Conservation (phyloP, 2,113 vertebrate genomes). For the Onychostruthus taczanowskii region DNA sequence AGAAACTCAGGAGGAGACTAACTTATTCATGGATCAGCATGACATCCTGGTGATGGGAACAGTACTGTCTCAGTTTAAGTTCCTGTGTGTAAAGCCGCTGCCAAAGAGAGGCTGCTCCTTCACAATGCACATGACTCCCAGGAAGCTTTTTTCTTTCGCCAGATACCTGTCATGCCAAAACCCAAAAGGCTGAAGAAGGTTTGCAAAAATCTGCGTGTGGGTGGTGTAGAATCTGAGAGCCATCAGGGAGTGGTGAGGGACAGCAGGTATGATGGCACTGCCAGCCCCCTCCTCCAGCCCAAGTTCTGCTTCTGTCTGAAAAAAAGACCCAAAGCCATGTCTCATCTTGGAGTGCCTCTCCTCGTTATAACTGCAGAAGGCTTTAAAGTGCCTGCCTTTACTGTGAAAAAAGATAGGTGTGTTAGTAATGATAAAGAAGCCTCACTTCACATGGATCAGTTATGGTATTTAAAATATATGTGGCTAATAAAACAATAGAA, state of each 20-base stretch:
- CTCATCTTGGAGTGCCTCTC: neutral
- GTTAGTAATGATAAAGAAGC: neutral
- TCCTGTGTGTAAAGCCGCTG: neutral
- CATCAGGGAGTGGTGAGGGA: fast-evolving
- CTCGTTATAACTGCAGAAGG: neutral
- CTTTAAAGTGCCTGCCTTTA: neutral
- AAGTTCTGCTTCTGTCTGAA: neutral
- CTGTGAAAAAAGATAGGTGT: neutral
- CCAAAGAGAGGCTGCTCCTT: neutral
- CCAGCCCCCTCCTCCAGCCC: fast-evolving
- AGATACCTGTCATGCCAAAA: neutral
- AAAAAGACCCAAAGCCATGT: fast-evolving
- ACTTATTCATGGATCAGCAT: neutral
- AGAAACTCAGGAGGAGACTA: neutral
- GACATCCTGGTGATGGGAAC: neutral
- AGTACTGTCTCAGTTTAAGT: neutral
- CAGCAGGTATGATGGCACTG: neutral
- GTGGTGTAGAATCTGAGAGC: neutral
- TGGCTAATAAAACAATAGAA: neutral
- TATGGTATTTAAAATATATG: neutral
- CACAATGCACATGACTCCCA: neutral
- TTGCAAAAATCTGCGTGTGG: neutral
- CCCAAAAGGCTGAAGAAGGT: neutral
- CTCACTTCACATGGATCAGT: neutral
- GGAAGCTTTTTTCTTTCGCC: neutral